These are phyloP conservation scores for Anoncus sp. DNA, from an alignment of 2,888 invertebrate species.

Conservation along the genomic window DNA sequence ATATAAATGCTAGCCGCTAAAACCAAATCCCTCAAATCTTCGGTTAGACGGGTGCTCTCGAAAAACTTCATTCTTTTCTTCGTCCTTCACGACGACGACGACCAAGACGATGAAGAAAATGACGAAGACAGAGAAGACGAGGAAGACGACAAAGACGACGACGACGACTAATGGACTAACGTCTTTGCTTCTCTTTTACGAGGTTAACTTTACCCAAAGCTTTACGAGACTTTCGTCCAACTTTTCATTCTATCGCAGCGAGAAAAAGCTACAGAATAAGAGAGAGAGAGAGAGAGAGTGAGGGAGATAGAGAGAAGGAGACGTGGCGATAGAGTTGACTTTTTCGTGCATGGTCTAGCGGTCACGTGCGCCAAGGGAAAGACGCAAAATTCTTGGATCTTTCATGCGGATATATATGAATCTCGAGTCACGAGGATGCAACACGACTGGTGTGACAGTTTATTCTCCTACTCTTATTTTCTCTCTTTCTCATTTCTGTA, in stretches of 20 bases:
- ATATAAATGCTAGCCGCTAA: constrained; percentile 12
- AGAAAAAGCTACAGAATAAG: background rate
- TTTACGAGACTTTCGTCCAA: constrained; percentile 43
- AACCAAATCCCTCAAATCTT: constrained; percentile 28
- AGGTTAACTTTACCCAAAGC: constrained; percentile 47
- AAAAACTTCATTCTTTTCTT: constrained; percentile 29
- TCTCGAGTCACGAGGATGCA: constrained; percentile 47
- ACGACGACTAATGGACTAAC: constrained; percentile 46
- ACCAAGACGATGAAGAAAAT: too few relatives aligned
- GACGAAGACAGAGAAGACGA: constrained; percentile 4
- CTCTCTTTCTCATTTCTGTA: background rate
- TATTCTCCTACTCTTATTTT: background rate
- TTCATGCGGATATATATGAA: constrained; percentile 13
- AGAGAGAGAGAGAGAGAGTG: constrained; percentile 11
- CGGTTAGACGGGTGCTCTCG: constrained; percentile 7
- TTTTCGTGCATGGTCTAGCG: constrained; percentile 19
- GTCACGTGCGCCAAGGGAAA: constrained; percentile 29
- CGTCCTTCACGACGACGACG: constrained; percentile 7
- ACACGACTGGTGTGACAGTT: constrained; percentile 36
- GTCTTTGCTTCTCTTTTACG: constrained; percentile 40
- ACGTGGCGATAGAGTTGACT: constrained; percentile 3
- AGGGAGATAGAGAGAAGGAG: constrained; percentile 8
- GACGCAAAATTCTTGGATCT: constrained; percentile 13
- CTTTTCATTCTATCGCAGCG: constrained; percentile 32
- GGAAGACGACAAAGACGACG: constrained; percentile 6